Evolutionary conservation across 2,888 invertebrate genomes (phyloP).

Genomic region (Steinernema scapterisci): DNA sequence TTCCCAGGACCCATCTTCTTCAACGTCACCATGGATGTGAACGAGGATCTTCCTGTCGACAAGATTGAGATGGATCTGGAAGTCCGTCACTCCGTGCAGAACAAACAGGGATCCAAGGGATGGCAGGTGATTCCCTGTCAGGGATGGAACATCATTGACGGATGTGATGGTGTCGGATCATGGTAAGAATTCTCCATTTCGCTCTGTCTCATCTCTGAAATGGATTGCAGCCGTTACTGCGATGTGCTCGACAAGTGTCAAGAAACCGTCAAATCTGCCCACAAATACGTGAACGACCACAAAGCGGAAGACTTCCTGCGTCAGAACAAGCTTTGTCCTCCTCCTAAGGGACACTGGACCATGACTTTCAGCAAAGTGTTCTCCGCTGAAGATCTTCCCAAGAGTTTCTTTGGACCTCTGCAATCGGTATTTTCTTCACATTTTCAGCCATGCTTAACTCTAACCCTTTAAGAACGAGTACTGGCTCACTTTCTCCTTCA

Average conservation of each 20-base stretch:
- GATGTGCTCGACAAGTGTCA: conserved; percentile 67
- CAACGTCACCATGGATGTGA: conserved; percentile 67
- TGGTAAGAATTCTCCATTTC: conserved; percentile 55
- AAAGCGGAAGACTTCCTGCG: conserved; percentile 57
- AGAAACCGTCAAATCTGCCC: conserved; percentile 66
- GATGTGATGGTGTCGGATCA: conserved; percentile 68
- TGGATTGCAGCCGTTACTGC: conserved; percentile 66
- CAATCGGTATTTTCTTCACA: conserved; percentile 64
- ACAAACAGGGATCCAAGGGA: conserved; percentile 63
- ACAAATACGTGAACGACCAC: conserved; percentile 64
- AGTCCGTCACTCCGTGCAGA: conserved; percentile 66
- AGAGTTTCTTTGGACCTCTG: conserved; percentile 67
- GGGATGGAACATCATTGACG: conserved; percentile 67
- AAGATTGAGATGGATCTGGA: conserved; percentile 67
- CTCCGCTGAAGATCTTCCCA: conserved; percentile 66
- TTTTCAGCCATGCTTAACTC: too few species aligned
- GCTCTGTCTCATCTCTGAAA: too few species aligned
- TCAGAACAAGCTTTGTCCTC: conserved; percentile 61
- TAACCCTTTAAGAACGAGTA: conserved; percentile 63
- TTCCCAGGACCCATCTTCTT: conserved; percentile 68
- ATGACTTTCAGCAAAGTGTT: conserved; percentile 68
- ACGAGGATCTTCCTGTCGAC: conserved; percentile 64
- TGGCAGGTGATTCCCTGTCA: conserved; percentile 68
- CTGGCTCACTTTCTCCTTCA: conserved; percentile 68
- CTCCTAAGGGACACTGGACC: conserved; percentile 66